Evolutionary conservation across 2,888 invertebrate genomes (phyloP), one percentile per base, ranked within the genome.

Genomic region (Tetragonula carbonaria): DNA sequence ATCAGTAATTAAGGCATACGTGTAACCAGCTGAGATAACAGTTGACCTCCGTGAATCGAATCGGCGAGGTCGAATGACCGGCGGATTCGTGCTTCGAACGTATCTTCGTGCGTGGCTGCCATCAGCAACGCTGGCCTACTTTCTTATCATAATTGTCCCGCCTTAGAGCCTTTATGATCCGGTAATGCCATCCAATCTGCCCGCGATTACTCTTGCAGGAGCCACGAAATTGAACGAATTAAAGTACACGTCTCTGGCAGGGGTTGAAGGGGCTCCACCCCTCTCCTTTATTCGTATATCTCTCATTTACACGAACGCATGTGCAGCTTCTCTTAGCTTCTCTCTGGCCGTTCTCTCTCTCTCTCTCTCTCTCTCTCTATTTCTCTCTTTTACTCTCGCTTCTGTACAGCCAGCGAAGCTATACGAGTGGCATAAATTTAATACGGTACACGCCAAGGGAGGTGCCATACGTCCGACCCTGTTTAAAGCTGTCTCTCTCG

Each of bases 371-470:
- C 33, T 33, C 38, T 38, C 38, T 38, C 23, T 23, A 23, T 23
- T 8, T 45, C 2, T 45, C 45, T 45, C 45, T 8, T 8, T 45
- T 11, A 8, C 45, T 45, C 79, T 68, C 72, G 74, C 80, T 21
- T 45, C 50, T 75, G 38, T 76, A 65, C 78, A 72, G 62, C 45
- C 76, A 57, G 80, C 67, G 67, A 77, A 87, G 87, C 87, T 88
- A 87, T 89, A 88, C 87, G 91, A 91, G 90, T 90, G 91, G 92
- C 91, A 93, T 93, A 92, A 93, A 93, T 93, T 93, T 92, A 88
- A 91, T 88, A 91, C 88, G 87, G 92, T 91, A 93, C 92, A 92
- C 82, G 92, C 91, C 89, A 90, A 90, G 92, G 92, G 92, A 91
- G 93, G 92, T 91, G 90, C 91, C 91, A 88, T 88, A 92, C 91